These are phyloP conservation scores for Platygyra sinensis DNA, from an alignment of 64 coral and sea anemone genomes.

Conservation along the genomic window DNA sequence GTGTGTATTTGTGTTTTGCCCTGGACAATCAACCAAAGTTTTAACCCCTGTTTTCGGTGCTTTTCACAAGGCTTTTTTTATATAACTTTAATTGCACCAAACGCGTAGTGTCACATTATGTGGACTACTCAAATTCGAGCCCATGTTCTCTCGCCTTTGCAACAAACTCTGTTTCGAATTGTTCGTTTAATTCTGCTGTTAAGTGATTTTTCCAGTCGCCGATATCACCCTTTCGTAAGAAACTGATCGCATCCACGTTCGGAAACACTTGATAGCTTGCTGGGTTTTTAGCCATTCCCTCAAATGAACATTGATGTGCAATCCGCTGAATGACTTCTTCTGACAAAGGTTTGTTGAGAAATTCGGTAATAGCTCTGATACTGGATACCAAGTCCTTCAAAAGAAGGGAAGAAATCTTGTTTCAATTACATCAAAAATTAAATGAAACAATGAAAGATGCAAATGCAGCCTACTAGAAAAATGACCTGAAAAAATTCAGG, in stretches of 20 bases:
- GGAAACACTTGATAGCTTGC: background rate
- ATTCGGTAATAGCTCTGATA: background rate
- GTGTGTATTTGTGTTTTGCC: too few relatives aligned
- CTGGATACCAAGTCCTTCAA: background rate
- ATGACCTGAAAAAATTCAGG: too few relatives aligned
- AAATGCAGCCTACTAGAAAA: too few relatives aligned
- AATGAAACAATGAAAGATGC: too few relatives aligned
- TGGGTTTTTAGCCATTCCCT: constrained; percentile 1
- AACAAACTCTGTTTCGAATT: constrained; percentile 13
- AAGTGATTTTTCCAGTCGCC: constrained; percentile 53
- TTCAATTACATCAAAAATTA: too few relatives aligned
- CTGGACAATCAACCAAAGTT: too few relatives aligned
- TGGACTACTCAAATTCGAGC: background rate
- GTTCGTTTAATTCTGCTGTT: constrained; percentile 13
- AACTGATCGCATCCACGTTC: background rate
- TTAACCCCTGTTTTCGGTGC: too few relatives aligned
- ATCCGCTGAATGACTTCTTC: constrained; percentile 12
- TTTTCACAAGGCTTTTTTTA: too few relatives aligned
- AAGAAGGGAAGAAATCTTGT: background rate
- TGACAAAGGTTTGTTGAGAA: constrained; percentile 13
- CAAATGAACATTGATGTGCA: constrained; percentile 35
- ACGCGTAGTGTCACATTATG: too few relatives aligned
- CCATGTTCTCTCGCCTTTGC: background rate
- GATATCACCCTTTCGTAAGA: background rate
- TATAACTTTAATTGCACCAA: too few relatives aligned